Conservation (phyloP, 2,797 vertebrate genomes). For the Scolopax bukidnonensis region DNA sequence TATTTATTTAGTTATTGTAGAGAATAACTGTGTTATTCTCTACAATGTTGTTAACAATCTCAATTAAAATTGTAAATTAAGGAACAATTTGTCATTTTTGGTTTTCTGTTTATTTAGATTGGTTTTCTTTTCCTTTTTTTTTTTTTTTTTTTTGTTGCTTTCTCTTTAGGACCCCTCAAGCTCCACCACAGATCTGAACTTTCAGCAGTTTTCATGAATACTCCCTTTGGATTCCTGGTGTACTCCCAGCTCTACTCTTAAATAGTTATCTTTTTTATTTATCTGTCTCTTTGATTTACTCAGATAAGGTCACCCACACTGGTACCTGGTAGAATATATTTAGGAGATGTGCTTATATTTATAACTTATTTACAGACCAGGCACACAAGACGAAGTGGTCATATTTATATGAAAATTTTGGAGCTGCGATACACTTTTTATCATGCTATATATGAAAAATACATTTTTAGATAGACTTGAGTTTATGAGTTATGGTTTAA, state of each 20-base stretch:
- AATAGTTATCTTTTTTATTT: neutral
- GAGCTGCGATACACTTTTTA: neutral
- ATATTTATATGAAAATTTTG: constrained; percentile 22
- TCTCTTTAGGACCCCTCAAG: neutral
- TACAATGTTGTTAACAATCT: neutral
- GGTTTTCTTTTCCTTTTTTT: too few relatives aligned
- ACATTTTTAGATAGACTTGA: neutral
- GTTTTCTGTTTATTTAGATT: too few relatives aligned
- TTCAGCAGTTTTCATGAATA: neutral
- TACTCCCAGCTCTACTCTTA: neutral
- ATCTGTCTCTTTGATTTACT: neutral
- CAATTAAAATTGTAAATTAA: neutral
- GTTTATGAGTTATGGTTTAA: constrained; percentile 31
- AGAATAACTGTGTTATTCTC: neutral
- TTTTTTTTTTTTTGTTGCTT: neutral
- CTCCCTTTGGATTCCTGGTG: neutral
- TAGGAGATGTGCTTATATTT: neutral
- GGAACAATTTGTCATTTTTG: neutral
- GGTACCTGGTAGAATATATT: neutral
- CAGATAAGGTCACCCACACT: neutral
- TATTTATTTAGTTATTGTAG: too few relatives aligned
- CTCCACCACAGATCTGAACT: neutral
- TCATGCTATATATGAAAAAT: constrained; percentile 22
- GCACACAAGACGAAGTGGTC: neutral
- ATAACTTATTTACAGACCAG: neutral